Base-by-base conservation (phyloP, 2,888 invertebrate genomes). In the Falcaria lacertinaria region DNA sequence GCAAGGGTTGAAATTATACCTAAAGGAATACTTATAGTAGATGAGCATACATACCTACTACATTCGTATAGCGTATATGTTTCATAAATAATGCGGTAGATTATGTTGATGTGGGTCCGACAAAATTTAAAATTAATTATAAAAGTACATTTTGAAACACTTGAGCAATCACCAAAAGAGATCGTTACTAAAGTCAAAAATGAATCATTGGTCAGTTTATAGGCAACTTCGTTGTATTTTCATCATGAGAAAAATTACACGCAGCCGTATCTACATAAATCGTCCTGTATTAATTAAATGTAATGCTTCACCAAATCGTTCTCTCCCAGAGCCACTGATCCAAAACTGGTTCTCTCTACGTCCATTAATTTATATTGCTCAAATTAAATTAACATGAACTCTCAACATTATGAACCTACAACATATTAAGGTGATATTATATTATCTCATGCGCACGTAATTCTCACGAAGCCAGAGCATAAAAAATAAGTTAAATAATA, bases 201-300 rank as follows among this genome's bases (percentile, higher is more conserved):
- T 64, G 68, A 73, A 69, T 78, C 77, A 70, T 70, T 66, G 60
- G 61, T 54, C 65, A 60, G 54, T 57, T 52, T 60, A 65, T 69
- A 22, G 17, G 13, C 60, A 66, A 71, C 61, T 57, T 56, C 6
- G 22, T 2, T 63, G 47, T 63, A 58, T 66, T 76, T n/a, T n/a
- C n/a, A 66, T 69, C 69, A 73, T 64, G 64, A 69, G 76, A 79
- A 80, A 75, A 71, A 76, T 75, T 77, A 80, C 69, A 74, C 64
- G 69, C 63, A 63, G 65, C 67, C 69, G 68, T 72, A 72, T 76
- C 70, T 68, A 66, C 69, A 78, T 80, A 80, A 74, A 80, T 80
- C 69, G 78, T 75, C 73, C 70, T 76, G 74, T 71, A 78, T 82
- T 80, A 78, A 83, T 83, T 82, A 80, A 82, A 80, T 74, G 70